Evolutionary conservation across 53 echinoderm and acorn worm genomes (phyloP).

Genomic region (Paracentrotus lividus): DNA sequence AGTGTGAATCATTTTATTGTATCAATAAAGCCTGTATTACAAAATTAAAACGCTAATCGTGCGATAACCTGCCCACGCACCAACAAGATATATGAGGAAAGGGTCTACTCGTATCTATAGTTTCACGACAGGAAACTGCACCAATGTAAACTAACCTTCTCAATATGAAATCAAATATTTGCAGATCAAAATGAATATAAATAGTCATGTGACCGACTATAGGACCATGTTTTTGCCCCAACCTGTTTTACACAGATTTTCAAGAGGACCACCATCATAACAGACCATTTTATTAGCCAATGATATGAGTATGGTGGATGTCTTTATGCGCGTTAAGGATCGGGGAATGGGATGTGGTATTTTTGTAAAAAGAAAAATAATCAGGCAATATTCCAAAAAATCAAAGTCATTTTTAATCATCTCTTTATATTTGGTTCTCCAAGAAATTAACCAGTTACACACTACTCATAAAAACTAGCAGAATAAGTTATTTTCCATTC

Average conservation of each 20-base stretch:
- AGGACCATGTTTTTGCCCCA: not conserved
- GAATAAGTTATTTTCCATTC: no score
- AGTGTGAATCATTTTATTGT: not conserved
- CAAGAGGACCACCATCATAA: slow-evolving; percentile 24
- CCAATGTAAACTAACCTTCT: slow-evolving; percentile 24
- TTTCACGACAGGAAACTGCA: slow-evolving; percentile 18
- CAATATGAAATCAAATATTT: slow-evolving; percentile 43
- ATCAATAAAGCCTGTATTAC: not conserved
- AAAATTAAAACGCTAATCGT: not conserved
- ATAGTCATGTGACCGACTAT: slow-evolving; percentile 8
- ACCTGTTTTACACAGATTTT: slow-evolving; percentile 8
- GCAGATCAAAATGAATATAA: slow-evolving; percentile 49
- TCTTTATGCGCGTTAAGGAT: not conserved
- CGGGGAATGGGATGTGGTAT: not conserved
- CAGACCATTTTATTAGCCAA: not conserved
- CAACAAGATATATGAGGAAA: not conserved
- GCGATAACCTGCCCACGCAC: slow-evolving; percentile 17
- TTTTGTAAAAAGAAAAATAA: no score
- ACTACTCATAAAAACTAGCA: no score
- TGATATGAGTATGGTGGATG: not conserved
- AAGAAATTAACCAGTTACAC: no score
- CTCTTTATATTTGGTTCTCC: no score
- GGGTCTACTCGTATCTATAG: not conserved
- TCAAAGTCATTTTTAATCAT: no score
- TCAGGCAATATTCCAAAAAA: no score